Conservation (phyloP, 2,888 invertebrate genomes). For the Microctonus brassicae region DNA sequence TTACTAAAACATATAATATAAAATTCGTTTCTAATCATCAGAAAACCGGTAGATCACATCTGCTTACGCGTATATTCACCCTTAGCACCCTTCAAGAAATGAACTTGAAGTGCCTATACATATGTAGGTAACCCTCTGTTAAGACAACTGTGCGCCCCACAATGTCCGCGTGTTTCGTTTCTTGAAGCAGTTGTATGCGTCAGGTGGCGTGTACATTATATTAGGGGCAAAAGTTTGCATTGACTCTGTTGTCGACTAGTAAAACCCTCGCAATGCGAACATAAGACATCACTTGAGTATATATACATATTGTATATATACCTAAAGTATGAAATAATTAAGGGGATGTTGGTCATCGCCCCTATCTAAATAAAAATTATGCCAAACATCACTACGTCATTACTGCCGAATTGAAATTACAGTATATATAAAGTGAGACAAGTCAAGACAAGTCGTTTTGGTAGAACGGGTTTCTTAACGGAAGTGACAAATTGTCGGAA, state of each 20-base stretch:
- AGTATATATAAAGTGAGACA: not conserved
- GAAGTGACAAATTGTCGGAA: conserved; percentile 33
- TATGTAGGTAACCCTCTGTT: conserved; percentile 42
- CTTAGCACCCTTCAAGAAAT: conserved; percentile 18
- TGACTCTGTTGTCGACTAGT: conserved; percentile 19
- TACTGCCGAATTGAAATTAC: not conserved
- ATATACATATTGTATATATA: conserved; percentile 20
- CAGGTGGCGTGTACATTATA: conserved; percentile 62
- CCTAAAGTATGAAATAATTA: conserved; percentile 7
- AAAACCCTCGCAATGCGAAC: not conserved
- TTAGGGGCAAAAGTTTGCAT: conserved; percentile 42
- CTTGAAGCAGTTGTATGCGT: conserved; percentile 63
- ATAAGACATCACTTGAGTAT: conserved; percentile 19
- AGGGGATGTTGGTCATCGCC: conserved; percentile 23
- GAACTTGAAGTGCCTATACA: conserved; percentile 33
- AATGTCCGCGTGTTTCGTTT: conserved; percentile 22
- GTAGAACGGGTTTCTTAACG: conserved; percentile 32
- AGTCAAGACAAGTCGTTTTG: conserved; percentile 20
- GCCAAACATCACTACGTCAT: conserved; percentile 20
- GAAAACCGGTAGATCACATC: conserved; percentile 31
- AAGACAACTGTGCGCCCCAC: conserved; percentile 56
- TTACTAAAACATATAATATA: not conserved
- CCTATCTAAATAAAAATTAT: not conserved
- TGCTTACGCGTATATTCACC: conserved; percentile 29
- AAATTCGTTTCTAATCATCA: conserved; percentile 40